Evolutionary conservation across 2,888 invertebrate genomes (phyloP).

Genomic region (Steromphala cineraria): DNA sequence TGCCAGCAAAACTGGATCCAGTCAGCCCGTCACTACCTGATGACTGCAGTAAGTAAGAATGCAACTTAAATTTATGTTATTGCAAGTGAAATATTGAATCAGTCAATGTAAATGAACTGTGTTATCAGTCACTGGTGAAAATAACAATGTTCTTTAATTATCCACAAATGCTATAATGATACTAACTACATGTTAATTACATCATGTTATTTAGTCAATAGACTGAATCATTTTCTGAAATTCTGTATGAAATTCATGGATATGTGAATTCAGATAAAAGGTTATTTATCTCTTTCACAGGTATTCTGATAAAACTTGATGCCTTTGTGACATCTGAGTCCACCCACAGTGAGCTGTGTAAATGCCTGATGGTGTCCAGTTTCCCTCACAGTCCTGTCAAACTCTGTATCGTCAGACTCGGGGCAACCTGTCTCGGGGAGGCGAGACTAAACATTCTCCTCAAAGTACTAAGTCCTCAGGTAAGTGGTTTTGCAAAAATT

Average conservation of each 20-base stretch:
- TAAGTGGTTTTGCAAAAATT: constrained; percentile 26
- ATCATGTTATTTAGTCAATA: too few relatives aligned
- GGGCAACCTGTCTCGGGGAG: constrained; percentile 67
- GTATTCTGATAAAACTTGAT: constrained; percentile 64
- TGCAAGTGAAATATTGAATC: too few relatives aligned
- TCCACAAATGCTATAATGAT: too few relatives aligned
- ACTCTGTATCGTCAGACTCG: constrained; percentile 62
- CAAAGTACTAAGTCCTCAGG: constrained; percentile 64
- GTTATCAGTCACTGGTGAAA: too few relatives aligned
- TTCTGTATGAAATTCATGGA: too few relatives aligned
- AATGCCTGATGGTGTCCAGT: constrained; percentile 67
- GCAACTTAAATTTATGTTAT: not conserved
- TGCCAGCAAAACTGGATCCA: not conserved
- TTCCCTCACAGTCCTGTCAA: constrained; percentile 60
- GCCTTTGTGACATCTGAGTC: constrained; percentile 67
- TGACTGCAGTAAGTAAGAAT: constrained; percentile 26
- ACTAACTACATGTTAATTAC: too few relatives aligned
- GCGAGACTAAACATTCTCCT: constrained; percentile 63
- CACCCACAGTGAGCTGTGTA: constrained; percentile 68
- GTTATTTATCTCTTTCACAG: constrained; percentile 42
- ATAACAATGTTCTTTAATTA: too few relatives aligned
- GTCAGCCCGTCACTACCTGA: constrained; percentile 21
- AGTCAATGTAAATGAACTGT: too few relatives aligned
- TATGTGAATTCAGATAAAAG: too few relatives aligned
- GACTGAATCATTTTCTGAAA: too few relatives aligned